Conservation (phyloP, 2,888 invertebrate species). For the Caenorhabditis sp. region DNA sequence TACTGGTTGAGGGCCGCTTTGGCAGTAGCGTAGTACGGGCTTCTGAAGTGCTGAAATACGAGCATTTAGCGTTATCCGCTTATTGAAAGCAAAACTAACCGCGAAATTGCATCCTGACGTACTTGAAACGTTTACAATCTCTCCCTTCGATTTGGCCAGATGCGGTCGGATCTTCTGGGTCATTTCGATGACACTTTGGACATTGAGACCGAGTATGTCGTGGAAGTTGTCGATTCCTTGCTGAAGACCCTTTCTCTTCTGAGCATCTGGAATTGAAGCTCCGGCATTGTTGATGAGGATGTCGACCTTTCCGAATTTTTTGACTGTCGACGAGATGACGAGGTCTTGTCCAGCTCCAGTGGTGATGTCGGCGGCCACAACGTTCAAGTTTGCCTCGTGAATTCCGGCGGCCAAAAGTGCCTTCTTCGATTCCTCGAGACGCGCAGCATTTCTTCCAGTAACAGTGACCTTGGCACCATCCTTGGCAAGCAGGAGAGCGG, state of each 20-base stretch:
- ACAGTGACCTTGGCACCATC: conserved; percentile 68
- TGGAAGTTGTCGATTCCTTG: conserved; percentile 21
- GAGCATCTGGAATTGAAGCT: conserved; percentile 18
- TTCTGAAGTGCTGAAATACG: conserved; percentile 5
- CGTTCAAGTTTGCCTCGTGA: conserved; percentile 10
- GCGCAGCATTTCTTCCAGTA: conserved; percentile 59
- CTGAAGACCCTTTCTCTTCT: conserved; percentile 10
- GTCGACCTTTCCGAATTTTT: conserved; percentile 54
- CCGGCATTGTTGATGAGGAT: conserved; percentile 41
- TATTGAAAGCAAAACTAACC: conserved; percentile 3
- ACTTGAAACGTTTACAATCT: conserved; percentile 34
- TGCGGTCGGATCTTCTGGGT: conserved; percentile 31
- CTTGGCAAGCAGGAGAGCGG: conserved; percentile 59
- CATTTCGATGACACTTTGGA: conserved; percentile 55
- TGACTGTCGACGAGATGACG: conserved; percentile 39
- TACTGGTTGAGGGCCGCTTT: conserved; percentile 29
- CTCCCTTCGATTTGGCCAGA: conserved; percentile 34
- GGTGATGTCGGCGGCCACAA: conserved; percentile 41
- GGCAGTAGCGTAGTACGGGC: conserved; percentile 22
- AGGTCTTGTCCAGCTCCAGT: conserved; percentile 34
- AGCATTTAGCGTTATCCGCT: too few relatives aligned
- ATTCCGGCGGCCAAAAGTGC: conserved; percentile 38
- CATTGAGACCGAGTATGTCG: conserved; percentile 15
- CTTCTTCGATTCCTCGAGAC: conserved; percentile 51
- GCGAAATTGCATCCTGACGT: conserved; percentile 35